A percentile compares a stretch with the other conserved stretches of the same genome.
These are phyloP conservation scores for Megalops atlanticus DNA, from an alignment of 2,113 vertebrate species.

Conservation along the genomic window DNA sequence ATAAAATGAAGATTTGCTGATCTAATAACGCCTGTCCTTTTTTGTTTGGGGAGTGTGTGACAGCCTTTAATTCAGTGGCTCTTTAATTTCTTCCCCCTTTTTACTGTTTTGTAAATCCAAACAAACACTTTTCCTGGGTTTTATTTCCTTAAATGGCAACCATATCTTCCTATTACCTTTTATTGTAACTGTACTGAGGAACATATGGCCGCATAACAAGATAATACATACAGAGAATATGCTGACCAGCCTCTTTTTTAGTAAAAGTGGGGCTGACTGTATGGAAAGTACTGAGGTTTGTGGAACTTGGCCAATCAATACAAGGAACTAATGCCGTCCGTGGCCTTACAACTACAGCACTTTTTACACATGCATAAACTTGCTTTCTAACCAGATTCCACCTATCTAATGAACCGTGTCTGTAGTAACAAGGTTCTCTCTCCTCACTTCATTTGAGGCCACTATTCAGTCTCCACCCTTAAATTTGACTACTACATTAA, in stretches of 20 bases:
- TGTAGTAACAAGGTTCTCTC: background rate
- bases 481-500: too few species aligned
- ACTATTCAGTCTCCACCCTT: too few species aligned
- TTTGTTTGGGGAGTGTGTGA: too few species aligned
- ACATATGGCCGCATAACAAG: background rate
- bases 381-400: background rate
- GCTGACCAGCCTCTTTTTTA: constrained; percentile 4
- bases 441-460: too few species aligned
- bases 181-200: background rate
- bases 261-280: background rate
- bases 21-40: too few species aligned
- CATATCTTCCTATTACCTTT: too few species aligned
- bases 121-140: too few species aligned
- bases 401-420: background rate
- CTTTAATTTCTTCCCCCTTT: too few species aligned
- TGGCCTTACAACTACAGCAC: background rate
- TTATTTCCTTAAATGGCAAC: too few species aligned
- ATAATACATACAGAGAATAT: constrained; percentile 6
- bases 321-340: background rate
- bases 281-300: background rate
- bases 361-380: background rate
- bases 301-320: constrained; percentile 16
- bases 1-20: too few species aligned
- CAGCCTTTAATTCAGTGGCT: too few species aligned
- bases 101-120: too few species aligned